Conservation (phyloP, 1,140 invertebrate genomes). For the Psilanteris sp. region DNA sequence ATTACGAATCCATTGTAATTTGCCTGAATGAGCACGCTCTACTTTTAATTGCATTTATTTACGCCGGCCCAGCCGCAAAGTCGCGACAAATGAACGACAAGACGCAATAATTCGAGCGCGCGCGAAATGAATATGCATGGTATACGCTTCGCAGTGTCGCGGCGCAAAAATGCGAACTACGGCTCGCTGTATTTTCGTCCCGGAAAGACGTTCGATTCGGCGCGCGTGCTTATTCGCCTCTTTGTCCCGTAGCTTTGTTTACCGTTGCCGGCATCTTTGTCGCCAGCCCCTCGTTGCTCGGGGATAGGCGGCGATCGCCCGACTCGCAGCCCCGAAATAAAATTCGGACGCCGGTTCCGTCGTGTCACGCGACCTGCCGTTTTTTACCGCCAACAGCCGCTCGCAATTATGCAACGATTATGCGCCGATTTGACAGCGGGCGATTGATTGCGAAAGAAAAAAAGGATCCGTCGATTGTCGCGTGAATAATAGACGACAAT, state of each 20-base stretch:
- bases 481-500: too few species aligned
- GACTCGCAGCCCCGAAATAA: constrained; percentile 45
- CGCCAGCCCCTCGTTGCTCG: constrained; percentile 17
- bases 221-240: constrained; percentile 50
- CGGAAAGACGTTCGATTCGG: constrained; percentile 60
- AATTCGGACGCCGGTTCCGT: constrained; percentile 12
- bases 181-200: constrained; percentile 42
- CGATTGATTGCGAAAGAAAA: too few species aligned
- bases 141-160: constrained; percentile 4
- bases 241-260: constrained; percentile 55
- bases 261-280: constrained; percentile 52
- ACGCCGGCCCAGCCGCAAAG: too few species aligned
- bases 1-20: too few species aligned
- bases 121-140: constrained; percentile 31
- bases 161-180: constrained; percentile 46
- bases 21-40: too few species aligned
- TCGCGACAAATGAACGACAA: neutral
- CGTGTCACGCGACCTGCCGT: constrained; percentile 12
- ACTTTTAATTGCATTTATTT: too few species aligned
- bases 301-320: constrained; percentile 22
- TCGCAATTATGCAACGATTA: too few species aligned
- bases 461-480: too few species aligned
- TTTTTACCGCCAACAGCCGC: too few species aligned
- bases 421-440: too few species aligned
- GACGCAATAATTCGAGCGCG: neutral